Conservation (phyloP, 2,888 invertebrate species). For the Hipparchia semele region DNA sequence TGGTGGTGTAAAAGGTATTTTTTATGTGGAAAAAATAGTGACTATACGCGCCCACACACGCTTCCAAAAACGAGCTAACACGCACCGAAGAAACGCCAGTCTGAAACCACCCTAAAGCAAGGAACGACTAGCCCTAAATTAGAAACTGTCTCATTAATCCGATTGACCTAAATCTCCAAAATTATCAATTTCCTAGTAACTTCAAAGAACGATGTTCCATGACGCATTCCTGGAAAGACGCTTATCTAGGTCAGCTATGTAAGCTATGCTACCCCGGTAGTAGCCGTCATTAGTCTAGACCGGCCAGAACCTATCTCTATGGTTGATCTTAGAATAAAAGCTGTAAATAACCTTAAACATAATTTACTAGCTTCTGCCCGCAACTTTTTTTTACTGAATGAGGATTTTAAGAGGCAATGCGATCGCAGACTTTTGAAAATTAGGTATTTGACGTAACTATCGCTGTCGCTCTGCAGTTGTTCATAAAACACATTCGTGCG, state of each 20-base stretch:
- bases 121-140: background rate
- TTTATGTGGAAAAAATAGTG: too few species aligned
- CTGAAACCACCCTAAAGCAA: background rate
- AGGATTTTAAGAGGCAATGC: too few species aligned
- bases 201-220: conserved; percentile 3
- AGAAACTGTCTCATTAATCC: background rate
- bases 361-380: too few species aligned
- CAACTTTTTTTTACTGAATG: too few species aligned
- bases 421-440: too few species aligned
- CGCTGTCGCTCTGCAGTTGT: too few species aligned
- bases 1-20: too few species aligned
- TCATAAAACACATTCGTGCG: too few species aligned
- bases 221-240: conserved; percentile 24
- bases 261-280: conserved; percentile 25
- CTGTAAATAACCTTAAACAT: background rate
- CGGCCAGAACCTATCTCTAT: conserved; percentile 2
- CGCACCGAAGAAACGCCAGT: too few species aligned
- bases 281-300: conserved; percentile 30
- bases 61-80: too few species aligned
- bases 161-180: conserved; percentile 3
- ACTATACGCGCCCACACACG: too few species aligned
- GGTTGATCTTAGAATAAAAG: conserved; percentile 12
- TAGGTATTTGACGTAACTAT: too few species aligned
- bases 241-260: conserved; percentile 31
- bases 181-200: conserved; percentile 2